phyloP scores from a whole-genome alignment of 2,888 invertebrate genomes.

The Suillia variegata region DNA sequence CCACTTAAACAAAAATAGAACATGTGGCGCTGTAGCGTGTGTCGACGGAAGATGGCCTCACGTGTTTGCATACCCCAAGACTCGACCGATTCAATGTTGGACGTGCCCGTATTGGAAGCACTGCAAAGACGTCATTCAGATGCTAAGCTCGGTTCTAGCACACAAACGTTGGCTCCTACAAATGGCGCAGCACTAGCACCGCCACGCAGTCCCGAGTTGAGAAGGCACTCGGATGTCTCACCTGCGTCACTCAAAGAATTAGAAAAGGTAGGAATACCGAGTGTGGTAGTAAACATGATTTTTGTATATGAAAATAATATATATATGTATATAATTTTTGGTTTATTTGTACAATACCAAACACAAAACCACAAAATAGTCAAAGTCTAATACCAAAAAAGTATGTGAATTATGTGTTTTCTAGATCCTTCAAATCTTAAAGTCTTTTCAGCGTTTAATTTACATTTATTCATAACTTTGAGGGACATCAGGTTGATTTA shows the following conservation, averaged over 20 bases:
- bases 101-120: conserved; percentile 79
- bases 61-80: conserved; percentile 78
- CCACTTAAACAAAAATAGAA: conserved; percentile 61
- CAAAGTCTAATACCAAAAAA: no score
- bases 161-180: conserved; percentile 60
- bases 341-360: no score
- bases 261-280: conserved; percentile 84
- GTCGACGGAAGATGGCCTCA: conserved; percentile 81
- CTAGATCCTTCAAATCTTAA: no score
- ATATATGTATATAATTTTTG: no score
- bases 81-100: conserved; percentile 82
- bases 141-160: conserved; percentile 69
- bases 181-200: conserved; percentile 74
- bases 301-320: not conserved
- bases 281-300: not conserved
- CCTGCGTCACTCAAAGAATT: conserved; percentile 85
- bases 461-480: no score
- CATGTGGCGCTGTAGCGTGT: conserved; percentile 89
- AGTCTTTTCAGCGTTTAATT: no score
- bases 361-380: no score
- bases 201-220: conserved; percentile 80
- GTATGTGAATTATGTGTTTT: no score
- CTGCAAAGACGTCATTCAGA: conserved; percentile 83
- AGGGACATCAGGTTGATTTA: no score
- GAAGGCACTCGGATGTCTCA: conserved; percentile 85